Conservation (phyloP, 2,888 invertebrate genomes). For the Acronicta psi region DNA sequence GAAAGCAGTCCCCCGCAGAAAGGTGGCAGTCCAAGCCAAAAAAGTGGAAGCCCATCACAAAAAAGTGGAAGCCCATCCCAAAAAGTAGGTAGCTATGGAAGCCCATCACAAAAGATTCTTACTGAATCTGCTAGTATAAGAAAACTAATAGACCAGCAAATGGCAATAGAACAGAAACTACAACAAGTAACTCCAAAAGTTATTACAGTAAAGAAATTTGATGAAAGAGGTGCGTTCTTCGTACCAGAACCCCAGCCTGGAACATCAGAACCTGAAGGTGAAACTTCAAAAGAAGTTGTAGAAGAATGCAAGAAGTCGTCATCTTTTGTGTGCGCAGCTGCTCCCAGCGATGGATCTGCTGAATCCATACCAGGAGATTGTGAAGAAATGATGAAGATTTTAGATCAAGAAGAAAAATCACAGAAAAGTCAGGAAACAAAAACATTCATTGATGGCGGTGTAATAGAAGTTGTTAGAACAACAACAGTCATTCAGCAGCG, state of each 20-base stretch:
- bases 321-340: slow-evolving; percentile 83
- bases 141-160: slow-evolving; percentile 85
- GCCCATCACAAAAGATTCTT: slow-evolving; percentile 84
- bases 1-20: slow-evolving; percentile 90
- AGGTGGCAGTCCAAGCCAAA: slow-evolving; percentile 81
- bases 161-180: slow-evolving; percentile 82
- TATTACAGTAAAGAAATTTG: slow-evolving; percentile 83
- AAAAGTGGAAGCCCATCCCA: slow-evolving; percentile 85
- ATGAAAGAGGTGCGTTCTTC: slow-evolving; percentile 85
- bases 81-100: slow-evolving; percentile 82
- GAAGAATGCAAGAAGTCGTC: slow-evolving; percentile 83
- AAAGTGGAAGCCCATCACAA: slow-evolving; percentile 84
- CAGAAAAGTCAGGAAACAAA: slow-evolving; percentile 68
- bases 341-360: slow-evolving; percentile 84
- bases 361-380: slow-evolving; percentile 89
- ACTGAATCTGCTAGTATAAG: slow-evolving; percentile 84
- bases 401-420: slow-evolving; percentile 86
- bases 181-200: slow-evolving; percentile 80
- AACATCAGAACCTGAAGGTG: slow-evolving; percentile 57
- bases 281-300: slow-evolving; percentile 65
- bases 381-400: slow-evolving; percentile 89
- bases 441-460: slow-evolving; percentile 74
- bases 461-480: slow-evolving; percentile 82
- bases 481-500: slow-evolving; percentile 84
- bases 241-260: slow-evolving; percentile 79